Conservation (phyloP, 2,888 invertebrate genomes). For the Choristoneura rosaceana region DNA sequence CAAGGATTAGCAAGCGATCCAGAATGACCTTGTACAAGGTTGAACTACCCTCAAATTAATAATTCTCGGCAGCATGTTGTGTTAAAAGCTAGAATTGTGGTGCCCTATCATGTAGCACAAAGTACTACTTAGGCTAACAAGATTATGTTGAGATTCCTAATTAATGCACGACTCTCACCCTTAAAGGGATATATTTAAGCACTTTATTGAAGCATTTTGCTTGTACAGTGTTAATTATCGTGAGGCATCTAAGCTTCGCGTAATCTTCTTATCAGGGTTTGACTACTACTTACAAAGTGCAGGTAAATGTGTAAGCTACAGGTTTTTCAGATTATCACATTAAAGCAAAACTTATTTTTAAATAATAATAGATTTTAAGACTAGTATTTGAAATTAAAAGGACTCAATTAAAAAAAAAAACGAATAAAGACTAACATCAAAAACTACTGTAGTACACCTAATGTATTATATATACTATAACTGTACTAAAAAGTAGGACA, state of each 20-base stretch:
- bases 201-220: slow-evolving; percentile 4
- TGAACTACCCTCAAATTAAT: neutral
- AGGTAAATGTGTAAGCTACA: neutral
- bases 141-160: neutral
- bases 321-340: neutral
- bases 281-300: neutral
- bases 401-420: no score
- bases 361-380: neutral
- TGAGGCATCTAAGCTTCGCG: neutral
- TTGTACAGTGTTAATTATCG: neutral
- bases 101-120: neutral
- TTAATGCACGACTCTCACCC: neutral
- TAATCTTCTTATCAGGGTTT: neutral
- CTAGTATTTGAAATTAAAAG: no score
- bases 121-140: neutral
- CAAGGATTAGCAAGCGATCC: no score
- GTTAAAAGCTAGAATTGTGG: neutral
- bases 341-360: neutral
- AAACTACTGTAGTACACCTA: no score
- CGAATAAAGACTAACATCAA: no score
- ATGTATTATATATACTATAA: no score
- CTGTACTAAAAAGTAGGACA: no score
- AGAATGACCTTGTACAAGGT: no score
- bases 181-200: neutral
- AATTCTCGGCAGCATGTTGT: neutral